These are phyloP conservation scores for Polymixis lichenea DNA, from an alignment of 2,888 invertebrate species.

Conservation along the genomic window DNA sequence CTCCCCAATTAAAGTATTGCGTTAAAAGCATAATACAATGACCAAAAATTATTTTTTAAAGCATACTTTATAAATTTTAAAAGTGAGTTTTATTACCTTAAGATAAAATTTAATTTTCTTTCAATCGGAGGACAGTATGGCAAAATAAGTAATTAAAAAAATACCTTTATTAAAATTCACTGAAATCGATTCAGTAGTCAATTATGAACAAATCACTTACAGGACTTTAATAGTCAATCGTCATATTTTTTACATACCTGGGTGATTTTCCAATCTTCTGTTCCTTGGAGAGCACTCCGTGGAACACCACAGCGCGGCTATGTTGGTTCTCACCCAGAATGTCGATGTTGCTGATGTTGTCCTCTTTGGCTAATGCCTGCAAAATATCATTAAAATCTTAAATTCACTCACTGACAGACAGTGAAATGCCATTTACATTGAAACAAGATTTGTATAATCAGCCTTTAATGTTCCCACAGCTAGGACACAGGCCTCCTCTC, in stretches of 20 bases:
- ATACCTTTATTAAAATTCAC: too few relatives aligned
- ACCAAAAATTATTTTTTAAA: too few relatives aligned
- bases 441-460: not conserved
- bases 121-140: too few relatives aligned
- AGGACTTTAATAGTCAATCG: too few relatives aligned
- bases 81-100: too few relatives aligned
- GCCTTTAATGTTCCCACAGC: not conserved
- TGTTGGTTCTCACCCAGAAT: conserved; percentile 62
- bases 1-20: too few relatives aligned
- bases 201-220: too few relatives aligned
- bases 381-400: not conserved
- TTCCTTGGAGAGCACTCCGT: conserved; percentile 73
- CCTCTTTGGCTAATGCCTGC: conserved; percentile 70
- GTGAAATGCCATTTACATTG: not conserved
- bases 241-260: conserved; percentile 64
- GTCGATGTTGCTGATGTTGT: conserved; percentile 68
- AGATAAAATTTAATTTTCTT: too few relatives aligned
- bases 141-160: too few relatives aligned
- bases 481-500: not conserved
- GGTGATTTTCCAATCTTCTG: conserved; percentile 72
- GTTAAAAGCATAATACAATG: too few relatives aligned
- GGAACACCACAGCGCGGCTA: conserved; percentile 75
- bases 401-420: not conserved
- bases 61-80: too few relatives aligned
- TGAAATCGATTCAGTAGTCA: too few relatives aligned